Evolutionary conservation across 2,888 invertebrate species (phyloP), one percentile per base, ranked within the genome.

Genomic region (Saturnia pavonia): DNA sequence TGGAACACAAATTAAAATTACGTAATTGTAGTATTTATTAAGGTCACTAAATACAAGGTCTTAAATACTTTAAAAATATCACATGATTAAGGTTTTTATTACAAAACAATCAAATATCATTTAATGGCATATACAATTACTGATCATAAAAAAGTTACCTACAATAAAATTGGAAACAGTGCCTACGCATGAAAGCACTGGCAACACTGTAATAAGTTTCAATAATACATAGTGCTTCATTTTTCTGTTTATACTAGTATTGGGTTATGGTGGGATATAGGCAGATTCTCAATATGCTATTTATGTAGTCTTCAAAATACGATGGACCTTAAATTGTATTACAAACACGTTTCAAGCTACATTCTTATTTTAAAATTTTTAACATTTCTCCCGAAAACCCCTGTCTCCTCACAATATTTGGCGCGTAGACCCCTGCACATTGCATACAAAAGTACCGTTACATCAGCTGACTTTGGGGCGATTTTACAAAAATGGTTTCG

Each of bases 401-500:
- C 65, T 40, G 2, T 40, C 22, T 65, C 65, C 65, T 65, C 40
- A 11, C 19, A n/a, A 8, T n/a, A 0, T 65, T 40, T 40, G n/a
- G 19, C 40, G n/a, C 65, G 11, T 65, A 65, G n/a, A 65, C 54
- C 22, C 51, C n/a, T 63, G 63, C 40, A 19, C 19, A 65, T n/a
- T n/a, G n/a, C 19, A 65, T 40, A n/a, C n/a, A 65, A 65, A 65
- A 65, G 19, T 19, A 65, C 65, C n/a, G 65, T 65, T 40, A 65
- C 65, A 65, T 65, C 65, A 65, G 40, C 65, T 40, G 40, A 65
- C 27, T 60, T 14, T 14, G 57, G 57, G 57, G 57, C 27, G 57
- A 27, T 27, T 60, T 14, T 27, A 60, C 57, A 25, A 60, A 60
- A 40, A 65, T 40, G 65, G 40, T 9, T 12, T 8, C n/a, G 65